Conservation (phyloP, 2,113 vertebrate genomes). For the Natator depressus region DNA sequence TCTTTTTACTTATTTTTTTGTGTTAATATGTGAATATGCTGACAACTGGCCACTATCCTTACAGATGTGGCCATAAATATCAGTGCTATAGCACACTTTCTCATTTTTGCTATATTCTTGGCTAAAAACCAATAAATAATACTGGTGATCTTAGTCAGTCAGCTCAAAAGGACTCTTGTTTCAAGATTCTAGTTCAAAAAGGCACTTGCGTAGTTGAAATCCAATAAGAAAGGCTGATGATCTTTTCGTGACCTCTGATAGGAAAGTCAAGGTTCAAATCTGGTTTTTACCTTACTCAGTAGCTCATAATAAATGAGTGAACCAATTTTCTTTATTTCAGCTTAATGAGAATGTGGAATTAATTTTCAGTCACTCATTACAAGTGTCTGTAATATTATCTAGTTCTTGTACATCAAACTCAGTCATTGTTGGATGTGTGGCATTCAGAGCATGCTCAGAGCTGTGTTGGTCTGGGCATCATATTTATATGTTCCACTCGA, state of each 20-base stretch:
- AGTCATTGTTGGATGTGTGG: too few relatives aligned
- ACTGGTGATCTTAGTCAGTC: not conserved
- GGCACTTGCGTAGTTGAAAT: not conserved
- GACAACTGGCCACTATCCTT: too few relatives aligned
- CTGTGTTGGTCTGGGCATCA: not conserved
- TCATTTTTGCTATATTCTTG: not conserved
- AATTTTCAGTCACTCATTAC: not conserved
- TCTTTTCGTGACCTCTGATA: not conserved
- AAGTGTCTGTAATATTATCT: not conserved
- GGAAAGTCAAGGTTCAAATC: not conserved
- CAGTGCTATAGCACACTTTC: not conserved
- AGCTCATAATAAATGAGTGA: not conserved
- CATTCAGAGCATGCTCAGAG: too few relatives aligned
- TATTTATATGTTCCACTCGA: too few relatives aligned
- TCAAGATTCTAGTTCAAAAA: not conserved
- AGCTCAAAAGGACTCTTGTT: not conserved
- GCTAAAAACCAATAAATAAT: not conserved
- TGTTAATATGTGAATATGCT: too few relatives aligned
- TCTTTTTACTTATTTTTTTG: too few relatives aligned
- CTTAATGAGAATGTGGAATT: not conserved
- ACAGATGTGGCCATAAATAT: not conserved
- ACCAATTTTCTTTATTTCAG: not conserved
- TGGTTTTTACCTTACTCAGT: not conserved
- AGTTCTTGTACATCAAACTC: too few relatives aligned
- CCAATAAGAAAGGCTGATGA: not conserved